phyloP scores from a whole-genome alignment of 1,140 invertebrate genomes.

The Drosophila parvula region DNA sequence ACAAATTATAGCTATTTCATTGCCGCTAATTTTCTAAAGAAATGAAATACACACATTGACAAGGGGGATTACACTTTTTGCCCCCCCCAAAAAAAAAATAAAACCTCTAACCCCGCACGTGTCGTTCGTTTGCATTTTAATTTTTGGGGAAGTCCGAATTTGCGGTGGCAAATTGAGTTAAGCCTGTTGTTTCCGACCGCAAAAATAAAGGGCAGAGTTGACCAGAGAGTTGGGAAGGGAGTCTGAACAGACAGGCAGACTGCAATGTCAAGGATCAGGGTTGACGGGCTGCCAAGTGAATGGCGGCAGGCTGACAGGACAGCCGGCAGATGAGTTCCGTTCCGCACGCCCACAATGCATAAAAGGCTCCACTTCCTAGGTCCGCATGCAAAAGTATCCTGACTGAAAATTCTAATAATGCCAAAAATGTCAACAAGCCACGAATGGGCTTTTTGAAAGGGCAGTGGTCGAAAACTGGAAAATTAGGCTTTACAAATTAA shows the following conservation, averaged over 20 bases:
- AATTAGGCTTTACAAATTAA: not conserved
- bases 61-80: not conserved
- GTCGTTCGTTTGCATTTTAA: constrained; percentile 50
- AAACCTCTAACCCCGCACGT: constrained; percentile 21
- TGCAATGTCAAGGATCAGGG: constrained; percentile 54
- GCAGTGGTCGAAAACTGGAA: not conserved
- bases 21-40: constrained; percentile 49
- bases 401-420: constrained; percentile 62
- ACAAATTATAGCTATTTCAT: constrained; percentile 66
- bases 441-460: not conserved
- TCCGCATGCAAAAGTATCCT: constrained; percentile 18
- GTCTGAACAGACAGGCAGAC: constrained; percentile 17
- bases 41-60: constrained; percentile 23
- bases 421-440: constrained; percentile 56
- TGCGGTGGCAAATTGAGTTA: constrained; percentile 63
- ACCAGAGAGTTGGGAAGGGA: constrained; percentile 25
- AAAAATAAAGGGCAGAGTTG: constrained; percentile 30
- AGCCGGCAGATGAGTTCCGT: constrained; percentile 28
- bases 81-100: not conserved
- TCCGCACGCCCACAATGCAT: constrained; percentile 38
- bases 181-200: constrained; percentile 35
- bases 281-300: constrained; percentile 31
- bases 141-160: constrained; percentile 42
- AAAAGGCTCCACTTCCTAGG: constrained; percentile 27
- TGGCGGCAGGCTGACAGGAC: constrained; percentile 31